Conservation (phyloP, 2,888 invertebrate species). For the Latrodectus hesperus region DNA sequence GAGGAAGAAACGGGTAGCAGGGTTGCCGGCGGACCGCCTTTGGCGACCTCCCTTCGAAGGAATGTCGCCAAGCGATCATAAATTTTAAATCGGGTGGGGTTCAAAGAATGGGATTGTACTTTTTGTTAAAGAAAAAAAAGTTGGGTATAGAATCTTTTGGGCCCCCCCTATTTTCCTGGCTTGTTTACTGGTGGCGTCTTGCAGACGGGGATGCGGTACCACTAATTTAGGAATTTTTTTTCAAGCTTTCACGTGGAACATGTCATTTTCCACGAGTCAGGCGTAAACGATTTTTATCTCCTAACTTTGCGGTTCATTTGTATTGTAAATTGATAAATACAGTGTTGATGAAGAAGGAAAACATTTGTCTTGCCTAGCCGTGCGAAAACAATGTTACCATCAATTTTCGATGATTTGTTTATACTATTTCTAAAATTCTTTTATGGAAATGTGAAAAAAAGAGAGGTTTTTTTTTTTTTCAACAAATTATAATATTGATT, state of each 20-base stretch:
- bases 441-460: too few species aligned
- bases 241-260: not conserved
- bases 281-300: not conserved
- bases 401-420: too few species aligned
- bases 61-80: conserved; percentile 66
- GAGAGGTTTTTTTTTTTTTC: too few species aligned
- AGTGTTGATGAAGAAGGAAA: not conserved
- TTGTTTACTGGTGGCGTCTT: conserved; percentile 45
- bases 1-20: not conserved
- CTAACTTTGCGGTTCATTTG: not conserved
- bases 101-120: conserved; percentile 44
- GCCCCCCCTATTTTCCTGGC: conserved; percentile 12
- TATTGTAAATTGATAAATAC: conserved; percentile 1
- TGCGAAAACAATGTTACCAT: too few species aligned
- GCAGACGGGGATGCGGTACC: conserved; percentile 32
- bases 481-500: too few species aligned
- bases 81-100: conserved; percentile 65
- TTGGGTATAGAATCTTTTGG: conserved; percentile 3
- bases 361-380: not conserved
- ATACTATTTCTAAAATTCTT: too few species aligned
- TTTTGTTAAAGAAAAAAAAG: not conserved
- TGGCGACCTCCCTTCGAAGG: conserved; percentile 39
- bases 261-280: not conserved
- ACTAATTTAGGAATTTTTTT: conserved; percentile 26
- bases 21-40: conserved; percentile 45